Evolutionary conservation across 2,797 vertebrate genomes (phyloP), one percentile per base, ranked within the genome.

Genomic region (Urophycis tenuis): DNA sequence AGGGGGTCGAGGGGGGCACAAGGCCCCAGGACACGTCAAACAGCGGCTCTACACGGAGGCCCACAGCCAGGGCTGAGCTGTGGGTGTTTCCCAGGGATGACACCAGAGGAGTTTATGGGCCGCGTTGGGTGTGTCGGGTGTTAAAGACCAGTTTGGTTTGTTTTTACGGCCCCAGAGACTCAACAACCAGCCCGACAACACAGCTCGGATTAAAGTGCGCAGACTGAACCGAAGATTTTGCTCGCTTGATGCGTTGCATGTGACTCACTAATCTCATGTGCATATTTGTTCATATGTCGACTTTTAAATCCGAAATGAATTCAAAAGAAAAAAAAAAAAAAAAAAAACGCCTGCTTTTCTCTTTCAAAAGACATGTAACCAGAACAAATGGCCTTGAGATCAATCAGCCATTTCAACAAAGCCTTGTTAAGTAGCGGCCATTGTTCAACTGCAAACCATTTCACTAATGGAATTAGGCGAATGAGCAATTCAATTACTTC

Each of bases 141-240:
- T 83, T 86, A 36, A 86, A 88, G 85, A 93, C 91, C 60, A 85
- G 91, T 92, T 90, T 81, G 85, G 85, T 85, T 0, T 36, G 86
- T 91, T 91, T 81, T 83, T 30, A 32, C 17, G 49, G 86, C 78
- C 83, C 76, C 74, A 78, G 75, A 82, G 69, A 78, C 35, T 77
- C 70, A 88, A 86, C 6, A 89, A 86, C 79, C 77, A 79, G 85
- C 79, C 75, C 39, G 77, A 80, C 77, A 81, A 83, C 30, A 71
- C 41, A 45, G 25, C 45, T 53, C 19, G 45, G 17, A 22, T n/a
- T 19, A 32, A 32, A 53, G 30, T 3, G 30, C 76, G 73, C 35
- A 71, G 67, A 74, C 75, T 7, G 15, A 53, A 53, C 49, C n/a
- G 7, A 53, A 64, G 53, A 64, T 64, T 64, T 64, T 64, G n/a